Percentiles rank a stretch among this genome's conserved stretches.
Conservation (phyloP, 2,797 vertebrate species). For the Sebastes cheni region DNA sequence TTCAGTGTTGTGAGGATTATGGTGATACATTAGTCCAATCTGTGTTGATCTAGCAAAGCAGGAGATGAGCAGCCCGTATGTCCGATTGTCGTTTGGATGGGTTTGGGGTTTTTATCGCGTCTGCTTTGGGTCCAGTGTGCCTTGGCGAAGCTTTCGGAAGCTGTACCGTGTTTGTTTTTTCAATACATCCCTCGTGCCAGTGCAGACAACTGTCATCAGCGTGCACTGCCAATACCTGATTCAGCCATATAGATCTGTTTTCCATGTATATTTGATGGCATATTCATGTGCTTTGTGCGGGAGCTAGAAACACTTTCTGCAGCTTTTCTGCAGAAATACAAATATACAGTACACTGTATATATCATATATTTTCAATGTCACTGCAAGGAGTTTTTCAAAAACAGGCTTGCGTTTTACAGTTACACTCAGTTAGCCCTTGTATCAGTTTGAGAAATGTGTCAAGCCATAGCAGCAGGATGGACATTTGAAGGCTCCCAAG, state of each 20-base stretch:
- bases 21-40: constrained; percentile 67
- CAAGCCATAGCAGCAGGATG: neutral
- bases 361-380: neutral
- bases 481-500: neutral
- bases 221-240: constrained; percentile 34
- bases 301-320: neutral
- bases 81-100: constrained; percentile 61
- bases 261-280: constrained; percentile 18
- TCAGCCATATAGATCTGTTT: constrained; percentile 11
- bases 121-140: constrained; percentile 54
- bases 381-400: neutral
- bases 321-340: neutral
- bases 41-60: constrained; percentile 73
- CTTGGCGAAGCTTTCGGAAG: constrained; percentile 60
- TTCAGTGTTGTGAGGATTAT: constrained; percentile 62
- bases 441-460: neutral
- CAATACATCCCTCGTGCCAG: constrained; percentile 27
- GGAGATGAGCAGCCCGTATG: constrained; percentile 70
- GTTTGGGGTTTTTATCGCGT: constrained; percentile 53
- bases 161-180: constrained; percentile 50
- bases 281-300: constrained; percentile 2
- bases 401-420: neutral
- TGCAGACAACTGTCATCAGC: constrained; percentile 40
- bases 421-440: neutral
- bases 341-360: too few relatives aligned